A percentile compares a stretch with the other conserved stretches of the same genome.
phyloP scores from a whole-genome alignment of 2,888 invertebrate species.

The Agrochola circellaris region DNA sequence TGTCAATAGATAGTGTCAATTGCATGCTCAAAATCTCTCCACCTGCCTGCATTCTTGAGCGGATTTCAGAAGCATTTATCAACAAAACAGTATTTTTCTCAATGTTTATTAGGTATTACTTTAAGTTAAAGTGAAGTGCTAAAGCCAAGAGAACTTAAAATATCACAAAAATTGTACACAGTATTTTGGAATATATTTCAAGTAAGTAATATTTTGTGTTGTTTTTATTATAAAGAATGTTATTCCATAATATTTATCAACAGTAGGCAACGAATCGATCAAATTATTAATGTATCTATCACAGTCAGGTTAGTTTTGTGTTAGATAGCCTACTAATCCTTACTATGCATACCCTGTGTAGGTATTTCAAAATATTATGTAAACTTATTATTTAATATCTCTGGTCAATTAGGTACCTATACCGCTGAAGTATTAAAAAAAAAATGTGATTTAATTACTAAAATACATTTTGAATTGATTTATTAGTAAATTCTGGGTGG shows the following conservation, averaged over 20 bases:
- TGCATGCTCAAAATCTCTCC: no score
- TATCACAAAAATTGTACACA: background rate
- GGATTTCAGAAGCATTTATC: constrained; percentile 15
- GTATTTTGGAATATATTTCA: background rate
- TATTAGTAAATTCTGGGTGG: background rate
- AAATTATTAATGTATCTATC: constrained; percentile 14
- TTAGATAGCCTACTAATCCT: background rate
- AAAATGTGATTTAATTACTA: no score
- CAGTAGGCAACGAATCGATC: background rate
- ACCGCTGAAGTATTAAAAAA: background rate
- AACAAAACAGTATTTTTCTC: constrained; percentile 49
- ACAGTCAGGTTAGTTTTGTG: background rate
- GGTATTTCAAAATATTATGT: constrained; percentile 46
- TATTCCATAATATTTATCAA: background rate
- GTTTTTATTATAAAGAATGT: background rate
- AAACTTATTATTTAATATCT: constrained; percentile 22
- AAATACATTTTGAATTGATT: background rate
- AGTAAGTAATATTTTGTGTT: constrained; percentile 34
- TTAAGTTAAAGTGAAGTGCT: constrained; percentile 46
- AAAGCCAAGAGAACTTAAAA: background rate
- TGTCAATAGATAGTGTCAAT: constrained; percentile 3
- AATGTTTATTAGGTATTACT: background rate
- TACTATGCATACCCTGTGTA: background rate
- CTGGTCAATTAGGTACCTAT: background rate
- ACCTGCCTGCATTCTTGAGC: background rate